These are phyloP conservation scores for Netelia fuscicornis DNA, from an alignment of 2,888 invertebrate genomes.

Conservation along the genomic window DNA sequence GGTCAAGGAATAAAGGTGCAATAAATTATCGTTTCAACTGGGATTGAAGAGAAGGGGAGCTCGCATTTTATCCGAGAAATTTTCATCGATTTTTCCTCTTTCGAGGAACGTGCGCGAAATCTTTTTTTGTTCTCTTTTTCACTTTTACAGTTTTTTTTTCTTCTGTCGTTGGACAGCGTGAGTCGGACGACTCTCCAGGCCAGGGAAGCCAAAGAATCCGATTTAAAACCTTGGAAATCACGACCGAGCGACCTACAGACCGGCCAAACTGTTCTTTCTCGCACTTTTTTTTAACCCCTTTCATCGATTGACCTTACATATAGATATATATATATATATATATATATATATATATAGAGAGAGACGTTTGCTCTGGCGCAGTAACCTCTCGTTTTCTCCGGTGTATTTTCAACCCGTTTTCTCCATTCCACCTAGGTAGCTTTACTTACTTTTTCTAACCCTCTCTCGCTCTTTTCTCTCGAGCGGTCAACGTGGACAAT, in stretches of 20 bases:
- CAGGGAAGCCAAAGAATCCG: conserved; percentile 25
- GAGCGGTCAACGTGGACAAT: conserved; percentile 23
- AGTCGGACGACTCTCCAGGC: conserved; percentile 20
- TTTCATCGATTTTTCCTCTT: conserved; percentile 52
- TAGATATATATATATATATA: not conserved
- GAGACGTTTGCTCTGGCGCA: not conserved
- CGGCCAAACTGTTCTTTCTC: conserved; percentile 43
- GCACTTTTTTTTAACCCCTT: conserved; percentile 41
- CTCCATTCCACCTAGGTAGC: not conserved
- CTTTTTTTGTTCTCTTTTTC: conserved; percentile 34
- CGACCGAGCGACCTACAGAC: conserved; percentile 15
- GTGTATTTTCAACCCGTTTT: conserved; percentile 4
- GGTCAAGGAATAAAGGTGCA: conserved; percentile 52
- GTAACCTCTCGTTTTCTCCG: not conserved
- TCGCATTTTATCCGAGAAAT: conserved; percentile 51
- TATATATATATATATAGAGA: no score
- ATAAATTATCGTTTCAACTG: conserved; percentile 65
- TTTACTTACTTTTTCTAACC: conserved; percentile 26
- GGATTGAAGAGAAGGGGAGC: not conserved
- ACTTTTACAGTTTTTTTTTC: conserved; percentile 31
- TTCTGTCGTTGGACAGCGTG: conserved; percentile 11
- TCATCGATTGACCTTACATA: conserved; percentile 18
- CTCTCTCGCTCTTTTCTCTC: conserved; percentile 43
- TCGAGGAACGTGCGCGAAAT: conserved; percentile 6
- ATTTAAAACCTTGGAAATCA: conserved; percentile 53